phyloP scores from a whole-genome alignment of 1,140 invertebrate genomes.

The Leptinotarsa defecta region DNA sequence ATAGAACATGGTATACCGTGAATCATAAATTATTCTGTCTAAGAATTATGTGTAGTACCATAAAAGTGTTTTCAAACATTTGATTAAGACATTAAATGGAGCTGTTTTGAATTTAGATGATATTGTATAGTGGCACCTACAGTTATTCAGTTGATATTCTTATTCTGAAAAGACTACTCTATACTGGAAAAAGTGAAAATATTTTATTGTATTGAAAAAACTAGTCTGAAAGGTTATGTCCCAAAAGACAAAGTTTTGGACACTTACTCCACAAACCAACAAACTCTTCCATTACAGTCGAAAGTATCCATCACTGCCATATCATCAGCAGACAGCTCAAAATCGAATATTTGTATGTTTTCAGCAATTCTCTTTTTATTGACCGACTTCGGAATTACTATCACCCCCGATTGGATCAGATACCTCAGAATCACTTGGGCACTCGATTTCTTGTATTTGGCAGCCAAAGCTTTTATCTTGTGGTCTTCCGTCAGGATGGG shows the following conservation, averaged over 20 bases:
- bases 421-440: conserved; percentile 48
- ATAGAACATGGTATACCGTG: too few species aligned
- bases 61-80: too few species aligned
- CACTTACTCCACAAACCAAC: conserved; percentile 48
- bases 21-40: too few species aligned
- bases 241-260: not conserved
- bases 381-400: conserved; percentile 48
- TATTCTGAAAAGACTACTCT: too few species aligned
- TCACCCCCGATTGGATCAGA: conserved; percentile 39
- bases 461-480: conserved; percentile 54
- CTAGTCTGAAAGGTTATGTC: too few species aligned
- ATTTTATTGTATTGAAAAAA: too few species aligned
- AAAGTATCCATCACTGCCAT: conserved; percentile 42
- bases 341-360: conserved; percentile 48
- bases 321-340: conserved; percentile 42
- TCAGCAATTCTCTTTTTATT: conserved; percentile 42
- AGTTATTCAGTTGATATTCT: too few species aligned
- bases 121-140: too few species aligned
- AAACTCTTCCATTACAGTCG: conserved; percentile 49
- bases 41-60: too few species aligned
- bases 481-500: conserved; percentile 67
- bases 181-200: too few species aligned
- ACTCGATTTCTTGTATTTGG: conserved; percentile 45
- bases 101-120: too few species aligned
- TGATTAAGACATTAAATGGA: too few species aligned